Conservation (phyloP, 1,140 invertebrate species). For the Nomia melanderi region DNA sequence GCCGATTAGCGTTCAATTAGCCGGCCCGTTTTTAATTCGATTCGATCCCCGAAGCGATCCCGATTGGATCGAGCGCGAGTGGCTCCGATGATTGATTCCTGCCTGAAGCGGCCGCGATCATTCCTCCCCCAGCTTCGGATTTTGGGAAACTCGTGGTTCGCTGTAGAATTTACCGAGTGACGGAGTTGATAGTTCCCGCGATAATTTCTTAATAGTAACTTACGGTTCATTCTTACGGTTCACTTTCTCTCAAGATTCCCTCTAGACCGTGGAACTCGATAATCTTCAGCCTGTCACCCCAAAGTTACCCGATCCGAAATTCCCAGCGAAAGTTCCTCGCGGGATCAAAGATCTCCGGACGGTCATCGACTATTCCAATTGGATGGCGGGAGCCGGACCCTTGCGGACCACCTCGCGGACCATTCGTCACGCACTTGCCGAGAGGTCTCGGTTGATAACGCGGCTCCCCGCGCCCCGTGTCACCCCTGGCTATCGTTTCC, state of each 20-base stretch:
- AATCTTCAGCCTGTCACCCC: no score
- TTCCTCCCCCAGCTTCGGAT: not conserved
- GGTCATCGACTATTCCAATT: slow-evolving; percentile 75
- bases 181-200: no score
- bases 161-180: no score
- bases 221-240: no score
- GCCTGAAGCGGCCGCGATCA: not conserved
- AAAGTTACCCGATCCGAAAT: no score
- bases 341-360: slow-evolving; percentile 37
- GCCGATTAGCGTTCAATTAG: not conserved
- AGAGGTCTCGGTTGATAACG: slow-evolving; percentile 79
- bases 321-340: not conserved
- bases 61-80: not conserved
- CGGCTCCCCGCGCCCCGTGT: slow-evolving; percentile 35
- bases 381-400: slow-evolving; percentile 56
- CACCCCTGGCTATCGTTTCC: slow-evolving; percentile 1
- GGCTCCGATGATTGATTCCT: not conserved
- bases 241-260: no score
- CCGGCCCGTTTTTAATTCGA: not conserved
- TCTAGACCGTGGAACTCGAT: no score
- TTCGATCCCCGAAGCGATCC: not conserved
- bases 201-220: no score
- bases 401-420: slow-evolving; percentile 71
- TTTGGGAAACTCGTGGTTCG: not conserved
- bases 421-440: slow-evolving; percentile 81